Percentiles rank a stretch among this genome's conserved stretches.
Conservation (phyloP, 1,140 invertebrate genomes). For the Cyphomyrmex costatus region DNA sequence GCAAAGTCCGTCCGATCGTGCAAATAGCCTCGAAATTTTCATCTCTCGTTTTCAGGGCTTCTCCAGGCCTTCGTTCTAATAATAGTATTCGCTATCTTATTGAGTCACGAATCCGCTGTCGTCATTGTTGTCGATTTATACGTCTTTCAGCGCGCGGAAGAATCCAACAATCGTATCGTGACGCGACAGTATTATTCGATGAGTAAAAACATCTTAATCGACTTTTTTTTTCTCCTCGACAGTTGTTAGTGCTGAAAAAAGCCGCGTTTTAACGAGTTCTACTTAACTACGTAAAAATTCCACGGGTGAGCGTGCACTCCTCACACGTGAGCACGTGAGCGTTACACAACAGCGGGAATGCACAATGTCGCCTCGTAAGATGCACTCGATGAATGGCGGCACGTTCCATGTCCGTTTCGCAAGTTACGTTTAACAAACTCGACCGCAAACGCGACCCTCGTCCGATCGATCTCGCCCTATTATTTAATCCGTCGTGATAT, state of each 20-base stretch:
- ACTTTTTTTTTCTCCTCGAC: neutral
- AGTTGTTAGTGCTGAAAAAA: too few species aligned
- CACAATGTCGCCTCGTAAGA: slow-evolving; percentile 35
- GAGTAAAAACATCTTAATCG: slow-evolving; percentile 7
- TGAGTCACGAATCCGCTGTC: too few species aligned
- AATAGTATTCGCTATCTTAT: slow-evolving; percentile 32
- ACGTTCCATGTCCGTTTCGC: slow-evolving; percentile 13
- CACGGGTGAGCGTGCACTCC: slow-evolving; percentile 31
- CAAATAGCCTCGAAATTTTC: slow-evolving; percentile 44
- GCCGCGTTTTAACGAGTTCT: neutral
- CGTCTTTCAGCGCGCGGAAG: neutral
- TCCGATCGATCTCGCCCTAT: neutral
- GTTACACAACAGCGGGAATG: slow-evolving; percentile 43
- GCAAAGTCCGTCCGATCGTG: slow-evolving; percentile 18
- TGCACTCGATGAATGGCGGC: slow-evolving; percentile 32
- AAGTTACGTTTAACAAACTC: slow-evolving; percentile 4
- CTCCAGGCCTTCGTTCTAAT: slow-evolving; percentile 7
- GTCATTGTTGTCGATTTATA: neutral
- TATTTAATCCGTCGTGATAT: neutral
- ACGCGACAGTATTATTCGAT: neutral
- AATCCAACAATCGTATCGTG: neutral
- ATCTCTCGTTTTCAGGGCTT: slow-evolving; percentile 23
- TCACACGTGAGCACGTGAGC: slow-evolving; percentile 60
- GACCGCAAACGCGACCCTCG: neutral
- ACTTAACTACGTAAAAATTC: slow-evolving; percentile 34